Conservation (phyloP, 2,888 invertebrate species). For the Linyphia triangularis region DNA sequence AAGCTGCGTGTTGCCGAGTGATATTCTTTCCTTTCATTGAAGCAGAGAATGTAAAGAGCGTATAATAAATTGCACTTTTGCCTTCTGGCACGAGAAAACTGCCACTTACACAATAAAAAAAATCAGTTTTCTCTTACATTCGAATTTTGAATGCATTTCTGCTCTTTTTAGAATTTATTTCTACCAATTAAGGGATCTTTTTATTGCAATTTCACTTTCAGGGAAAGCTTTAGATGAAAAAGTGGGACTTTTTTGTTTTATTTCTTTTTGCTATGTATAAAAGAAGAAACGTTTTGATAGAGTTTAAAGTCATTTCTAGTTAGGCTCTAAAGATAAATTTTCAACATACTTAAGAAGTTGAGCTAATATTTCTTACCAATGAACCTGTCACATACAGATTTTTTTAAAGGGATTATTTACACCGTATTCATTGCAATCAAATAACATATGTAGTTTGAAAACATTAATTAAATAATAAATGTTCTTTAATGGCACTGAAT, state of each 20-base stretch:
- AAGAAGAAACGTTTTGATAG: too few relatives aligned
- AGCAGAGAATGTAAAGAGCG: constrained; percentile 17
- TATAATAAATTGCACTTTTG: constrained; percentile 32
- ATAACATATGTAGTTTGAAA: too few relatives aligned
- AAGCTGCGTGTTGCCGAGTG: constrained; percentile 25
- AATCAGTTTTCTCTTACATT: not conserved
- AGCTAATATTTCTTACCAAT: too few relatives aligned
- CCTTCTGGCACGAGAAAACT: not conserved
- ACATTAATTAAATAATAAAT: too few relatives aligned
- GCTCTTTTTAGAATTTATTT: not conserved
- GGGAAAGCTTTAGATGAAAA: not conserved
- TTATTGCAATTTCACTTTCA: not conserved
- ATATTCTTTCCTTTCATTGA: constrained; percentile 27
- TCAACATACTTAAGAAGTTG: too few relatives aligned
- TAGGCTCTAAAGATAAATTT: too few relatives aligned
- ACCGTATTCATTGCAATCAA: too few relatives aligned
- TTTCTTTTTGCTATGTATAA: too few relatives aligned
- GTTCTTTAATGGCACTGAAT: too few relatives aligned
- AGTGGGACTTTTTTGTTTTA: not conserved
- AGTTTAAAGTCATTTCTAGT: too few relatives aligned
- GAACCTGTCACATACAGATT: too few relatives aligned
- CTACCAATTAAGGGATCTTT: not conserved
- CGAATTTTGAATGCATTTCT: constrained; percentile 7
- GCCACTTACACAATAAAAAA: not conserved
- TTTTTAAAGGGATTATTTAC: too few relatives aligned